A percentile compares a stretch with the other conserved stretches of the same genome.
phyloP scores from a whole-genome alignment of 2,888 invertebrate genomes.

The Agrochola macilenta region DNA sequence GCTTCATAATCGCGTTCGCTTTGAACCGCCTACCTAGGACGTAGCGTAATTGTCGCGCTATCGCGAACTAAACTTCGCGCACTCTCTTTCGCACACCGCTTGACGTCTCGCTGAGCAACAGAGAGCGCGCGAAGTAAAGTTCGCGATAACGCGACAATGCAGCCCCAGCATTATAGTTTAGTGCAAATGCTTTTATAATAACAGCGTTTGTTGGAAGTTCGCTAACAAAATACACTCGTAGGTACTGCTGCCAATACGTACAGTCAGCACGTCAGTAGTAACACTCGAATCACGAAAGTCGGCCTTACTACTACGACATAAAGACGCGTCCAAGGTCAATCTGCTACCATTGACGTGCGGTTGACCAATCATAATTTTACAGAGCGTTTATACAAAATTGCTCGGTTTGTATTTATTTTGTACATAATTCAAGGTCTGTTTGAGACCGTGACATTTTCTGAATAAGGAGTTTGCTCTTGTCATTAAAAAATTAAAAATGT shows the following conservation, averaged over 20 bases:
- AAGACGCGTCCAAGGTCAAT: background rate
- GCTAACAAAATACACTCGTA: background rate
- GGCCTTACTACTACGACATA: background rate
- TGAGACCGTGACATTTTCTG: conserved; percentile 33
- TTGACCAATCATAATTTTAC: too few relatives aligned
- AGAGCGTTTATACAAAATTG: conserved; percentile 39
- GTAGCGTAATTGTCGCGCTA: too few relatives aligned
- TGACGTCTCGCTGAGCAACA: too few relatives aligned
- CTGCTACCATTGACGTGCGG: background rate
- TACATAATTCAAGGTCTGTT: conserved; percentile 34
- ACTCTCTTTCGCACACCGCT: too few relatives aligned
- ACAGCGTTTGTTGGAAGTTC: background rate
- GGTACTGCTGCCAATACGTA: background rate
- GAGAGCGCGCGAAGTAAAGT: too few relatives aligned
- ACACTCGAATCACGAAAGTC: background rate
- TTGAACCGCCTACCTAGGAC: too few relatives aligned
- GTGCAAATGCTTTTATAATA: background rate
- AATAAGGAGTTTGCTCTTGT: background rate
- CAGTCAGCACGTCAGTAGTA: too few relatives aligned
- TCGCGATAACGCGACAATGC: too few relatives aligned
- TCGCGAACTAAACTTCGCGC: too few relatives aligned
- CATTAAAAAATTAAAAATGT: conserved; percentile 19
- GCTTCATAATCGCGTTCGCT: too few relatives aligned
- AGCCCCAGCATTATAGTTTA: background rate
- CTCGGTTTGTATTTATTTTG: conserved; percentile 28